These are phyloP conservation scores for Anniella stebbinsi DNA, from an alignment of 2,797 vertebrate species.

Conservation along the genomic window DNA sequence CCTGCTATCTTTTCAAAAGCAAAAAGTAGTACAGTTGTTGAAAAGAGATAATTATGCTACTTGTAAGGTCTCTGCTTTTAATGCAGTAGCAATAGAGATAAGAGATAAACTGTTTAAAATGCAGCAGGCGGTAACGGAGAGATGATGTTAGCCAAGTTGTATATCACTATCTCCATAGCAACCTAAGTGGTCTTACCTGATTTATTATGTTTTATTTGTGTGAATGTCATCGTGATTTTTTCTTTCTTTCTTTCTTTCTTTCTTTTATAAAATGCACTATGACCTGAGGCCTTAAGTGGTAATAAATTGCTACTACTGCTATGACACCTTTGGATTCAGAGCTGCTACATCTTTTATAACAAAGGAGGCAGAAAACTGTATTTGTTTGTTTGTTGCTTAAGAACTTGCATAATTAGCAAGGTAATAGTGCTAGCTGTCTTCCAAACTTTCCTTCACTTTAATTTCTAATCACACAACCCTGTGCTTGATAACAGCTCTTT, in stretches of 20 bases:
- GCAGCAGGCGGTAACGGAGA: not conserved
- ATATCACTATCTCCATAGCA: not conserved
- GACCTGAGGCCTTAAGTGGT: not conserved
- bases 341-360: slow-evolving; percentile 27
- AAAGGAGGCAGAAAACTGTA: not conserved
- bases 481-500: slow-evolving; percentile 42
- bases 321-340: slow-evolving; percentile 19
- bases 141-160: slow-evolving; percentile 3
- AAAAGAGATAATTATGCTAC: not conserved
- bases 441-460: not conserved
- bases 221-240: not conserved
- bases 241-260: not conserved
- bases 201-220: slow-evolving; percentile 18
- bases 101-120: slow-evolving; percentile 6
- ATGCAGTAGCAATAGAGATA: not conserved
- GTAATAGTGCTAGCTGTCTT: not conserved
- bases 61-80: slow-evolving; percentile 12
- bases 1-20: not conserved
- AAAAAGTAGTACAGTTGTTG: not conserved
- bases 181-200: not conserved
- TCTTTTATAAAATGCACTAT: not conserved
- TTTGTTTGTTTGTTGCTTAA: slow-evolving; percentile 5
- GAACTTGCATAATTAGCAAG: slow-evolving; percentile 25
- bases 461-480: not conserved
- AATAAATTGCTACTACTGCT: slow-evolving; percentile 1